Evolutionary conservation across 2,113 vertebrate species (phyloP).

Genomic region (Taxidea taxus): DNA sequence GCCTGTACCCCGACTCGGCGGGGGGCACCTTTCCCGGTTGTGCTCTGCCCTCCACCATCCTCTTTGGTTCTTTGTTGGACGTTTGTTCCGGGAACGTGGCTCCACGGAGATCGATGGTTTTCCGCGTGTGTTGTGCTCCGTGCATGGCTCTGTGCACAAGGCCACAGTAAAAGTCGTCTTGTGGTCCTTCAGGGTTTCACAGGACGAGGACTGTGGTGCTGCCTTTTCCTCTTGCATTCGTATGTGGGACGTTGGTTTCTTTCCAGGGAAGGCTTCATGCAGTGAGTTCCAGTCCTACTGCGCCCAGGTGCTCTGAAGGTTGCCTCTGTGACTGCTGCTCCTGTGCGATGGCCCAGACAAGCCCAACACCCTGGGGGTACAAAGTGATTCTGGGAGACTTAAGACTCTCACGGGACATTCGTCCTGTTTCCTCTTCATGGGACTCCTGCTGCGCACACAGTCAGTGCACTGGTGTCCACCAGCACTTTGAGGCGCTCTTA

Average conservation of each 20-base stretch:
- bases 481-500: not conserved
- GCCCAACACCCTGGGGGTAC: not conserved
- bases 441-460: fast-evolving
- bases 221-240: not conserved
- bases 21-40: not conserved
- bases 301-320: no score
- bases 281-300: no score
- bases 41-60: not conserved
- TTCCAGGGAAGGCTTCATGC: no score
- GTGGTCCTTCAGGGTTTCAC: not conserved
- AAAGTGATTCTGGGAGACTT: not conserved
- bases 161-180: not conserved
- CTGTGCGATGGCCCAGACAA: not conserved
- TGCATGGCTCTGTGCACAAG: not conserved
- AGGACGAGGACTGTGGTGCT: not conserved
- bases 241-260: not conserved
- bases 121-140: not conserved
- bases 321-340: not conserved
- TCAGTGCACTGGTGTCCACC: not conserved
- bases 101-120: fast-evolving
- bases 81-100: not conserved
- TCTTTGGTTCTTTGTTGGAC: not conserved
- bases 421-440: not conserved
- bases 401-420: no score
- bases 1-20: not conserved